phyloP scores from a whole-genome alignment of 2,113 vertebrate species.

The Paratilapia polleni region DNA sequence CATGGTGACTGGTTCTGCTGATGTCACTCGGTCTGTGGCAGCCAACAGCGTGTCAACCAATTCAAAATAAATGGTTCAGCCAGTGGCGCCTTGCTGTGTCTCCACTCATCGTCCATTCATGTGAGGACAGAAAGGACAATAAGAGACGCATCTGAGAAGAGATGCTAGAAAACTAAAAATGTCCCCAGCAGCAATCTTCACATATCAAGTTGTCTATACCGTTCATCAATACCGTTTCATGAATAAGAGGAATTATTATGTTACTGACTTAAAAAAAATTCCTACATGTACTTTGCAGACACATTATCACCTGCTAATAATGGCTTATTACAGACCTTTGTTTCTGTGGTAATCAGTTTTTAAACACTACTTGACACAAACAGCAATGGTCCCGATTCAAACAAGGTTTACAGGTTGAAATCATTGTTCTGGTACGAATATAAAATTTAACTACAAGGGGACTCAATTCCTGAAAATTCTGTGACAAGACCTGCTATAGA shows the following conservation, averaged over 20 bases:
- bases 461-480: no score
- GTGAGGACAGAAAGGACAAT: slow-evolving; percentile 41
- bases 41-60: slow-evolving; percentile 38
- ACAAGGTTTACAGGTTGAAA: not conserved
- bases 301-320: not conserved
- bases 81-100: slow-evolving; percentile 27
- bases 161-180: slow-evolving; percentile 15
- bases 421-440: no score
- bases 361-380: not conserved
- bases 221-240: not conserved
- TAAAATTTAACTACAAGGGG: no score
- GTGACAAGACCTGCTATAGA: no score
- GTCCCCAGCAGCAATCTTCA: not conserved
- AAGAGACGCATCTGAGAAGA: slow-evolving; percentile 36
- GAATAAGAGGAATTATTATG: not conserved
- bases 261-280: not conserved
- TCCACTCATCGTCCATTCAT: slow-evolving; percentile 46
- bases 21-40: slow-evolving; percentile 40
- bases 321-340: not conserved
- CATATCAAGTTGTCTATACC: not conserved
- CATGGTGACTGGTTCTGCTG: slow-evolving; percentile 21
- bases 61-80: slow-evolving; percentile 22
- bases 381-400: not conserved
- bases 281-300: no score
- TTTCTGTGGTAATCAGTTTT: not conserved